Conservation (phyloP, 2,113 vertebrate genomes). For the Nansenia antarctica region DNA sequence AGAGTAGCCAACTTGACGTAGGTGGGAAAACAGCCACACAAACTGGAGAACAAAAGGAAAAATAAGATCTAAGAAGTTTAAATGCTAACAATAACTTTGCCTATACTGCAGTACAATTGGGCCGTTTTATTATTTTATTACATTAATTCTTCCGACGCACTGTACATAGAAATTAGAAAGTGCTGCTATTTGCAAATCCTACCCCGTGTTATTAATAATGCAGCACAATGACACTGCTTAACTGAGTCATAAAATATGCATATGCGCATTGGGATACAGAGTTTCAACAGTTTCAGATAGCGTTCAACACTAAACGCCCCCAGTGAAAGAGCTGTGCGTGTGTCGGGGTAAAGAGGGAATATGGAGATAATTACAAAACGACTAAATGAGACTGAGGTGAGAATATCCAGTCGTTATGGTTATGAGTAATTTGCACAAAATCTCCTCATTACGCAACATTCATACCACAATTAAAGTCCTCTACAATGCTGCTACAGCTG, state of each 20-base stretch:
- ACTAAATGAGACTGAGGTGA: conserved; percentile 3
- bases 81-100: conserved; percentile 18
- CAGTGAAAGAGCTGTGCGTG: background rate
- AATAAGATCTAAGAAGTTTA: too few species aligned
- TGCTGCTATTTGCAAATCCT: conserved; percentile 27
- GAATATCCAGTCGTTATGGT: background rate
- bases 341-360: conserved; percentile 9
- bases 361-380: conserved; percentile 21
- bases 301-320: conserved; percentile 31
- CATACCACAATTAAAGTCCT: conserved; percentile 5
- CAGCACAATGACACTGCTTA: conserved; percentile 45
- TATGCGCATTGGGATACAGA: conserved; percentile 40
- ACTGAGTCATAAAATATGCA: conserved; percentile 55
- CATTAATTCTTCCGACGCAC: background rate
- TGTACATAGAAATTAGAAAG: conserved; percentile 13
- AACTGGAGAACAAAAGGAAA: too few species aligned
- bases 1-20: too few species aligned
- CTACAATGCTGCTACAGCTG: background rate
- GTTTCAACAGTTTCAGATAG: conserved; percentile 38
- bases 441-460: background rate
- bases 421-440: conserved; percentile 4
- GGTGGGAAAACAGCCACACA: too few species aligned
- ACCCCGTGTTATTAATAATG: conserved; percentile 49
- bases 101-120: background rate
- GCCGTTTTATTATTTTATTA: background rate